phyloP scores from a whole-genome alignment of 2,888 invertebrate genomes.

The Ephialtes manifestator region DNA sequence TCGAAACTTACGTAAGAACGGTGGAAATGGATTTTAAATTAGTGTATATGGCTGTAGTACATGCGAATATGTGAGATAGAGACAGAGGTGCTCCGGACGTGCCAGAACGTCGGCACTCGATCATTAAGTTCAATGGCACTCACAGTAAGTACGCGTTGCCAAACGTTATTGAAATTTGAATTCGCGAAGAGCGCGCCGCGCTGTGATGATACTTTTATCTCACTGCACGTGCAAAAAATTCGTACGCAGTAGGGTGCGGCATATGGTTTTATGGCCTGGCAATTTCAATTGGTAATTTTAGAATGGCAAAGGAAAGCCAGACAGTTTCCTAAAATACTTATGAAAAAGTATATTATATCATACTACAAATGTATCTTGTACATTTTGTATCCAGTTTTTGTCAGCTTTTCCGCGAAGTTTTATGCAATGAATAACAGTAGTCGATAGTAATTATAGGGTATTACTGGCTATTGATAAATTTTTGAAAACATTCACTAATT shows the following conservation, averaged over 20 bases:
- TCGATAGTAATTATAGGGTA: too few species aligned
- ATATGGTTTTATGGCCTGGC: neutral
- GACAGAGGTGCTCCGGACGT: neutral
- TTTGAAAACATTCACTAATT: too few species aligned
- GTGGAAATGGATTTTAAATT: slow-evolving; percentile 39
- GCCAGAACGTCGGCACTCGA: slow-evolving; percentile 21
- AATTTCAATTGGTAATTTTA: too few species aligned
- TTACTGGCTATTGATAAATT: too few species aligned
- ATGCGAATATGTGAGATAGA: neutral
- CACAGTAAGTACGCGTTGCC: neutral
- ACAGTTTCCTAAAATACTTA: too few species aligned
- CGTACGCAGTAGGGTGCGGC: neutral
- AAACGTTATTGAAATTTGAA: slow-evolving; percentile 9
- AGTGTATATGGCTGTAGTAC: neutral
- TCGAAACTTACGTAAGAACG: slow-evolving; percentile 1
- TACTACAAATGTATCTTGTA: too few species aligned
- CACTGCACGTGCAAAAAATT: neutral
- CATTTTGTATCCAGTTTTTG: too few species aligned
- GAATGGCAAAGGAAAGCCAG: too few species aligned
- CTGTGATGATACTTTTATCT: neutral
- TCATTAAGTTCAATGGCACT: slow-evolving; percentile 43
- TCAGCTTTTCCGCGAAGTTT: too few species aligned
- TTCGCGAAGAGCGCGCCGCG: neutral
- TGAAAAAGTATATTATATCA: too few species aligned
- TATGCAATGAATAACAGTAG: too few species aligned